Evolutionary conservation across 2,888 invertebrate genomes (phyloP), one percentile per base, ranked within the genome.

Genomic region (Myopa tessellatipennis): DNA sequence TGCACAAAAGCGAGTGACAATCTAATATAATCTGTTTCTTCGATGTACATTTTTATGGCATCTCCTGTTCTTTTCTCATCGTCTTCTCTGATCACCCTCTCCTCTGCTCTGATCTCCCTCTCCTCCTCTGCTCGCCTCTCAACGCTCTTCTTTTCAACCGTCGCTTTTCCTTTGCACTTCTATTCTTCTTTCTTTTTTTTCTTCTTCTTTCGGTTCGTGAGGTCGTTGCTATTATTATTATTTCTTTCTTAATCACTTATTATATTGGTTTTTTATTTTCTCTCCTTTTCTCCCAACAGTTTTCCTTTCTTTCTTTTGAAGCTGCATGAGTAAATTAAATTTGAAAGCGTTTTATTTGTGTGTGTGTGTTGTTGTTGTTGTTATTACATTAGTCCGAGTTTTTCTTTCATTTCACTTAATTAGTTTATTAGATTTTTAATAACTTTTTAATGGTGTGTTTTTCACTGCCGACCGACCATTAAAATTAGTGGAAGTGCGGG

Each of bases 391-490:
- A 40, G 40, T 8, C 6, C 10, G 14, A 14, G 14, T 58, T 58
- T 14, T 58, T 12, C 18, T 61, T 7, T 61, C 26, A 12, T 58
- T 60, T 36, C 58, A 16, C 36, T 58, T 58, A 72, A 72, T 72
- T 72, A 72, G 71, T 58, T 72, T 38, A 60, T 58, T 58, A 38
- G 58, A 38, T 34, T 72, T 72, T 72, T 58, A 72, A 58, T 58
- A 58, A 72, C 58, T 58, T 72, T 72, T 60, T 72, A 72, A 72
- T 72, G 55, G 71, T 40, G 58, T 4, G 40, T 40, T 40, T 72
- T 36, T 72, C 71, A 58, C 71, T 72, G 26, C 58, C 58, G 58
- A 58, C 58, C 71, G 58, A 40, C 8, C 40, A 4, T 6, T 40
- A 40, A 40, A 40, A 40, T 40, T 40, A 8, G 5, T 40, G 40